Evolutionary conservation across 2,113 vertebrate genomes (phyloP).

Genomic region (Plecotus auritus): DNA sequence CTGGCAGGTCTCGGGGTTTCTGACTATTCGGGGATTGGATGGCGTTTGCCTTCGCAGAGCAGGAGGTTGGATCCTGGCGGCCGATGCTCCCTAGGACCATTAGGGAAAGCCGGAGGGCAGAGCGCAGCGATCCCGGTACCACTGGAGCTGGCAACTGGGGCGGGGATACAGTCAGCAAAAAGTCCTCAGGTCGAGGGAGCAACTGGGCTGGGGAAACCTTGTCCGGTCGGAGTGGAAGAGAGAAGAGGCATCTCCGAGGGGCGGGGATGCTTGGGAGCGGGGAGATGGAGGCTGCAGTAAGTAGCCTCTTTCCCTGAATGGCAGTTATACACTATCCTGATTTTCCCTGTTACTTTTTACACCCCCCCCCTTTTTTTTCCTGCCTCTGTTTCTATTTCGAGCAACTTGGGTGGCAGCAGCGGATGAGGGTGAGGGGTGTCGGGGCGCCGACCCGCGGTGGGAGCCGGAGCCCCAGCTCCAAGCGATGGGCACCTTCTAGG

Average conservation of each 20-base stretch:
- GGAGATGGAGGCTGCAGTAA: neutral
- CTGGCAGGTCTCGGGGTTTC: neutral
- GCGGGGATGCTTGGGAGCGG: neutral
- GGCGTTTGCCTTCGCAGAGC: neutral
- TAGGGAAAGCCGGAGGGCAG: neutral
- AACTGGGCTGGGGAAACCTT: neutral
- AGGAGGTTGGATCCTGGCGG: neutral
- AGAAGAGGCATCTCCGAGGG: neutral
- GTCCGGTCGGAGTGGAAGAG: neutral
- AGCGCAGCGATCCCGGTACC: neutral
- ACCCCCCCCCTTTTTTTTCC: too few relatives aligned
- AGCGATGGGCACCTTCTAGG: accelerated
- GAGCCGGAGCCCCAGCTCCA: neutral
- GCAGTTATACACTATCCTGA: neutral
- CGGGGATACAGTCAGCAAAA: neutral
- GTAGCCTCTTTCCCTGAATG: neutral
- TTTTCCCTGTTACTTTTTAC: conserved; percentile 19
- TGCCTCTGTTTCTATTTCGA: neutral
- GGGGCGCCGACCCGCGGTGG: neutral
- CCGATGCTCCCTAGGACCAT: neutral
- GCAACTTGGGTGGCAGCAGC: neutral
- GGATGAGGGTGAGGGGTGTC: neutral
- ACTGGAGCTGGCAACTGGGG: neutral
- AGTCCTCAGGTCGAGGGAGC: neutral
- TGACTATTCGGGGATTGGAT: neutral